Conservation (phyloP, 2,113 vertebrate genomes). For the Rattus rattus region DNA sequence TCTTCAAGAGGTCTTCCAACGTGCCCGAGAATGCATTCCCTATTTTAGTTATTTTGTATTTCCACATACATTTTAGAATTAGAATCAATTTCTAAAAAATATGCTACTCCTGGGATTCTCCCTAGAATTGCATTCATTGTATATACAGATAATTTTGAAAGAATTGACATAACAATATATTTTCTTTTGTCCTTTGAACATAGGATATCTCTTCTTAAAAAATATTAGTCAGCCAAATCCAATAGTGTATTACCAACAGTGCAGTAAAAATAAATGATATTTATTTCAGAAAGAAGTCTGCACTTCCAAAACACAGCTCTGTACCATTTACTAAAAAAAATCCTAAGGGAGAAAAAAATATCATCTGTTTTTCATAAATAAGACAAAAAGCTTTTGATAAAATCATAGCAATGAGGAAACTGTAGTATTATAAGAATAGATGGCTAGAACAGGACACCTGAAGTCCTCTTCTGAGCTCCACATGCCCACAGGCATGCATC, state of each 20-base stretch:
- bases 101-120: neutral
- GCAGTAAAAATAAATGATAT: neutral
- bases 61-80: constrained; percentile 18
- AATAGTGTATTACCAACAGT: neutral
- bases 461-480: neutral
- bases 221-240: constrained; percentile 24
- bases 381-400: constrained; percentile 33
- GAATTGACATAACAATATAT: neutral
- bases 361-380: constrained; percentile 15
- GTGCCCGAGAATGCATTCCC: neutral
- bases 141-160: neutral
- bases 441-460: neutral
- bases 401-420: neutral
- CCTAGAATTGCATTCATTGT: neutral
- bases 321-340: neutral
- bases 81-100: constrained; percentile 10
- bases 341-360: neutral
- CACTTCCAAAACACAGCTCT: neutral
- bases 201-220: neutral
- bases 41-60: constrained; percentile 41
- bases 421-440: neutral
- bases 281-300: neutral
- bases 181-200: neutral
- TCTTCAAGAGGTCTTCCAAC: neutral
- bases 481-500: neutral